Evolutionary conservation across 30 jellyfish, hydroid and myxozoan genomes (phyloP).

Genomic region (Catostylus mosaicus): DNA sequence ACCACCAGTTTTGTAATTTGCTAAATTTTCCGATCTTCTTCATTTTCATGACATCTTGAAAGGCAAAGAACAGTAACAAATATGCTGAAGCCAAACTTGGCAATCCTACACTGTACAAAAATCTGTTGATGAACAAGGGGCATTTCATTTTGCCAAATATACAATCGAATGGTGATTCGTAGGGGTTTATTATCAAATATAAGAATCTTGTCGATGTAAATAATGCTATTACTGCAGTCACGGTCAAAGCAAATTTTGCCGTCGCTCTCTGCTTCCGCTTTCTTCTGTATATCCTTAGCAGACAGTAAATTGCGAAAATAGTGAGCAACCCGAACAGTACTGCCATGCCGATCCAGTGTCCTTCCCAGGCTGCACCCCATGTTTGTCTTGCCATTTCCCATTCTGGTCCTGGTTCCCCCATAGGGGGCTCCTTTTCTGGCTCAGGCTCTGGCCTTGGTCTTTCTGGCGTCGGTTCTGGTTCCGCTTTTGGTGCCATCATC

Average conservation of each 20-base stretch:
- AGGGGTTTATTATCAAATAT: constrained; percentile 70
- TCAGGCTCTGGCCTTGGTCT: constrained; percentile 37
- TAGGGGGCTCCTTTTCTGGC: constrained; percentile 54
- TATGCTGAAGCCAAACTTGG: constrained; percentile 77
- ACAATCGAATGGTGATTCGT: constrained; percentile 63
- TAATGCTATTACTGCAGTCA: constrained; percentile 20
- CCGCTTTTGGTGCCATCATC: constrained; percentile 38
- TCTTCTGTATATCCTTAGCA: constrained; percentile 31
- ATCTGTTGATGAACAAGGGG: constrained; percentile 59
- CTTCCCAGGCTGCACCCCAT: constrained; percentile 49
- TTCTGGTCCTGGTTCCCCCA: constrained; percentile 76
- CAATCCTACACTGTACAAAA: constrained; percentile 68
- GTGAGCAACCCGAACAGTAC: constrained; percentile 41
- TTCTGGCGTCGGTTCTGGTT: constrained; percentile 39
- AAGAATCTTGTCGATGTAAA: constrained; percentile 48
- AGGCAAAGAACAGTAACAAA: constrained; percentile 65
- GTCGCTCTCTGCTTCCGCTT: constrained; percentile 27
- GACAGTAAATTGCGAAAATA: constrained; percentile 23
- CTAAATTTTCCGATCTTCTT: constrained; percentile 29
- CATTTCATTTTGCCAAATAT: constrained; percentile 59
- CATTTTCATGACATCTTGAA: constrained; percentile 61
- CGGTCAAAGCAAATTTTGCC: constrained; percentile 64
- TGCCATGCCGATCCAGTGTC: constrained; percentile 79
- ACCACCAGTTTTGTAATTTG: constrained; percentile 63
- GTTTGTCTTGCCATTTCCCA: constrained; percentile 47